Evolutionary conservation across 2,888 invertebrate species (phyloP).

Genomic region (Apodemia mormo): DNA sequence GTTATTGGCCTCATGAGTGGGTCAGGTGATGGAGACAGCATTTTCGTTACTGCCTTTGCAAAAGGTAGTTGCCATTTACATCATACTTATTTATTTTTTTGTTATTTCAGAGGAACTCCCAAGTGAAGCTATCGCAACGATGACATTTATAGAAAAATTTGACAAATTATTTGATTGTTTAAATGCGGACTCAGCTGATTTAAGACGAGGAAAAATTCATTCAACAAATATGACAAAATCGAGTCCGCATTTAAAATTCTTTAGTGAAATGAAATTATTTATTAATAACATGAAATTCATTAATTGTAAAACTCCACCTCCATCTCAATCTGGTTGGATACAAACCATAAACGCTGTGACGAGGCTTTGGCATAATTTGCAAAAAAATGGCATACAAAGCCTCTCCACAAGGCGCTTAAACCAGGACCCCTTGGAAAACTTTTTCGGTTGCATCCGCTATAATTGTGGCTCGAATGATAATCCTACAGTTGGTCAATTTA

Average conservation of each 20-base stretch:
- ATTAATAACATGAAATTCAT: neutral
- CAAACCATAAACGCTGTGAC: neutral
- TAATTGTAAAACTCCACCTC: neutral
- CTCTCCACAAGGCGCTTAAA: neutral
- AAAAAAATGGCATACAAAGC: neutral
- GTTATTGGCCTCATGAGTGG: too few species aligned
- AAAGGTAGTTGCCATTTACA: too few species aligned
- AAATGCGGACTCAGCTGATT: too few species aligned
- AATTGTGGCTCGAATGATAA: neutral
- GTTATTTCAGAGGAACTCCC: too few species aligned
- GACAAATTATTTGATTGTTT: too few species aligned
- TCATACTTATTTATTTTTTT: too few species aligned
- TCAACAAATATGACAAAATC: neutral
- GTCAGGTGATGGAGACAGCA: too few species aligned
- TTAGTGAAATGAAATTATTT: neutral
- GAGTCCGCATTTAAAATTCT: neutral
- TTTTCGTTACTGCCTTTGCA: too few species aligned
- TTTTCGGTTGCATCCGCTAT: slow-evolving; percentile 1
- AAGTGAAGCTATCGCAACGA: too few species aligned
- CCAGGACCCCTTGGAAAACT: neutral
- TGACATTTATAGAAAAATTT: too few species aligned
- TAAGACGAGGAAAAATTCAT: too few species aligned
- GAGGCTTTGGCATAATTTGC: neutral
- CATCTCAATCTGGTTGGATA: neutral
- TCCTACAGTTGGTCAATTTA: neutral